Evolutionary conservation across 2,113 vertebrate species (phyloP), one percentile per base, ranked within the genome.

Genomic region (Clarias batrachus): DNA sequence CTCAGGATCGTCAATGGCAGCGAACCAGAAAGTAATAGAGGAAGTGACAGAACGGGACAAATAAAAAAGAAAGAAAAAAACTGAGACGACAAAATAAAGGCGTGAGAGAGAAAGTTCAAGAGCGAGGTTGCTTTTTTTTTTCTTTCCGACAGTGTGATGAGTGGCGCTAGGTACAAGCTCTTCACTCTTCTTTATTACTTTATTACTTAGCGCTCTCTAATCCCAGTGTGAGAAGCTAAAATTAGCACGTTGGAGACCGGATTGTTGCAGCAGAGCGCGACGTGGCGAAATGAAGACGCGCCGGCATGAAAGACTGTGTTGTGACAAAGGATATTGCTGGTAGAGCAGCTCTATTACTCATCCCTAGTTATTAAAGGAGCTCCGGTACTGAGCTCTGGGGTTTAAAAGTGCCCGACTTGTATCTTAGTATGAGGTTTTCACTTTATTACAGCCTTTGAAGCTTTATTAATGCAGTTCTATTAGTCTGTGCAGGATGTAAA

Each of bases 191-290:
- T 73, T 81, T 52, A 87, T 65, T 87, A 82, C 56, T 73, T 81
- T 52, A 87, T 65, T 87, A 82, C 79, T 82, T 63, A 86, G 33
- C 19, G 37, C 78, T 82, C 21, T 79, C 68, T 82, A 81, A 81
- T 86, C 68, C 65, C 78, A 73, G 59, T 33, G 27, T 63, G 68
- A 54, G n/a, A 65, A 87, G 54, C 85, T 74, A 82, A 87, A 87
- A 76, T 82, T 30, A 87, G 70, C 79, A 65, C 25, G 4, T n/a
- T 33, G 5, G 80, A 56, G 57, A 54, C 68, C 16, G 9, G 63
- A 25, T 66, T 65, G 41, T 71, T 48, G 27, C 60, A 37, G n/a
- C 27, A 56, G 16, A 19, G 60, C 52, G 54, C 60, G 30, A 14
- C 7, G 23, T 52, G 33, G 63, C 54, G 19, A 37, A 80, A 41